These are phyloP conservation scores for Pogonognathellus flavescens DNA, from an alignment of 1,140 invertebrate genomes.

Conservation along the genomic window DNA sequence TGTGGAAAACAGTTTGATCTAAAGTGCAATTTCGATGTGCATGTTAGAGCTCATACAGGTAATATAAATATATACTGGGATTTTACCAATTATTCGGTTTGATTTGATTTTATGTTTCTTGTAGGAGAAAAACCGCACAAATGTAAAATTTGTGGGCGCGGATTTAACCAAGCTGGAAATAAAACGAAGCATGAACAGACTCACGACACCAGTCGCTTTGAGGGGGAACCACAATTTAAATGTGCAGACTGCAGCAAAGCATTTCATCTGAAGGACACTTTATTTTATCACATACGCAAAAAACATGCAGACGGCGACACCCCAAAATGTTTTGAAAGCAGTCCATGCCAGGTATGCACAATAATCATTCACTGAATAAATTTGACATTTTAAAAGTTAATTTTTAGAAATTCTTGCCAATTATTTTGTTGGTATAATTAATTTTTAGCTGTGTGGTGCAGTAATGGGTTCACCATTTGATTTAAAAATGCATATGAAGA, in stretches of 20 bases:
- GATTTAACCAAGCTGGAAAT: background rate
- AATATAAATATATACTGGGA: too few species aligned
- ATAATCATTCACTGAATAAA: too few species aligned
- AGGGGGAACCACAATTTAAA: background rate
- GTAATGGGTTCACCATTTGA: too few species aligned
- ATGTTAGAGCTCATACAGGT: background rate
- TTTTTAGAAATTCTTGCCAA: too few species aligned
- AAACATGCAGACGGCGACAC: background rate
- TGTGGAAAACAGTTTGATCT: background rate
- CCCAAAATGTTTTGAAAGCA: too few species aligned
- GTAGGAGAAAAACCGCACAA: background rate
- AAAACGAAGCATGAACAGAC: background rate
- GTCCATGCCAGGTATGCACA: too few species aligned
- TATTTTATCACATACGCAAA: background rate
- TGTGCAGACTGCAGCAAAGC: background rate
- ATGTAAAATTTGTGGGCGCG: background rate
- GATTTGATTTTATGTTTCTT: background rate
- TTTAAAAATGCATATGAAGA: background rate
- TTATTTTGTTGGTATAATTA: too few species aligned
- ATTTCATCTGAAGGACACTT: background rate
- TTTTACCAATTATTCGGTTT: background rate
- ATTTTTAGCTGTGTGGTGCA: too few species aligned
- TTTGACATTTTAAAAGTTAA: too few species aligned
- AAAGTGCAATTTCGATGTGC: background rate
- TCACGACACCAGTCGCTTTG: background rate